A percentile compares a stretch with the other conserved stretches of the same genome.
These are phyloP conservation scores for Onychostruthus taczanowskii DNA, from an alignment of 2,113 vertebrate species.

Conservation along the genomic window DNA sequence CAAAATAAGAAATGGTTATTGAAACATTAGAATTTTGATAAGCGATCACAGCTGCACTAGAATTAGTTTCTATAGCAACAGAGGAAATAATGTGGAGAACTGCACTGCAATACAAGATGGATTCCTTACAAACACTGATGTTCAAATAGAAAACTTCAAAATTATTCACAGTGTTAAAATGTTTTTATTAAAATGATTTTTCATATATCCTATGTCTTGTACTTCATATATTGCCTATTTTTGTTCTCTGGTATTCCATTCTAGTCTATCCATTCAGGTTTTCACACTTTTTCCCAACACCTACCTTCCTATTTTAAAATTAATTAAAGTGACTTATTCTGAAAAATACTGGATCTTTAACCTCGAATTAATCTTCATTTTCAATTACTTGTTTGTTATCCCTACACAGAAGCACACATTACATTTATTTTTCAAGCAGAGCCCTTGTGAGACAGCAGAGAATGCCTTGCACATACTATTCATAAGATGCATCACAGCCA, in stretches of 20 bases:
- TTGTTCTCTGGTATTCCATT: constrained; percentile 3
- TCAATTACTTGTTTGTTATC: background rate
- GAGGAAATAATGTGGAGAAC: constrained; percentile 78
- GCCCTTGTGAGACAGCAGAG: background rate
- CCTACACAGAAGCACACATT: background rate
- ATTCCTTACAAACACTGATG: constrained; percentile 71
- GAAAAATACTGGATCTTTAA: constrained; percentile 29
- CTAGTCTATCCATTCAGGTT: constrained; percentile 37
- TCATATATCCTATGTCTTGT: constrained; percentile 32
- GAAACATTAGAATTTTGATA: constrained; percentile 81
- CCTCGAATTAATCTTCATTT: constrained; percentile 34
- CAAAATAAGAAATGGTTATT: constrained; percentile 67
- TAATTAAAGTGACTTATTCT: constrained; percentile 26
- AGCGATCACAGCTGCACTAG: constrained; percentile 82
- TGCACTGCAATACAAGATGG: constrained; percentile 76
- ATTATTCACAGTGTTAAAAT: constrained; percentile 50
- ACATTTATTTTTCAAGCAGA: background rate
- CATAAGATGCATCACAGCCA: background rate
- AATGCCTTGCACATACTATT: background rate
- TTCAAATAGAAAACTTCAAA: constrained; percentile 72
- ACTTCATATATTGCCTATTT: constrained; percentile 28
- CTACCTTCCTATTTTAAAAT: background rate
- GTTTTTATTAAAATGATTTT: constrained; percentile 61
- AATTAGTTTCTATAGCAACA: constrained; percentile 86
- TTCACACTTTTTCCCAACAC: background rate